A percentile compares a stretch with the other conserved stretches of the same genome.
Conservation (phyloP, 2,888 invertebrate genomes). For the Phrixothrix hirtus region DNA sequence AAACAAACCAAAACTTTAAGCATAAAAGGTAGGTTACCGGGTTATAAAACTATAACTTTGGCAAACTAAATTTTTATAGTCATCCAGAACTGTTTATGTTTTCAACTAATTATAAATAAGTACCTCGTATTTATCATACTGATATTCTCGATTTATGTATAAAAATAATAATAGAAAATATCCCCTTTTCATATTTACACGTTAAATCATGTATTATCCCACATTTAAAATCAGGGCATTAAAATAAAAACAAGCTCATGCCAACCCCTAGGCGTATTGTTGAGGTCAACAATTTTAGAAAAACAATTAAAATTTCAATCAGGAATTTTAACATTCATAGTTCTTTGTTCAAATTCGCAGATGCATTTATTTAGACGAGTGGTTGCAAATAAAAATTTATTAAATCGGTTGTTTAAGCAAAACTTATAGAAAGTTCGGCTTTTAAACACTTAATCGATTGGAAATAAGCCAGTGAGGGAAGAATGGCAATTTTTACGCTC, state of each 20-base stretch:
- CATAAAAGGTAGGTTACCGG: no score
- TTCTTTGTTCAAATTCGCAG: constrained; percentile 18
- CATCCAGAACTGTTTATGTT: no score
- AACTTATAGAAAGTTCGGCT: constrained; percentile 17
- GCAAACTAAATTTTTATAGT: no score
- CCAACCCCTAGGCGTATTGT: constrained; percentile 51
- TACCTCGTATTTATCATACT: no score
- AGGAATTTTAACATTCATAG: constrained; percentile 9
- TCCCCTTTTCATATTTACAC: no score
- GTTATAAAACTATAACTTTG: no score
- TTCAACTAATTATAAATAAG: no score
- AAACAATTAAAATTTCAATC: constrained; percentile 14
- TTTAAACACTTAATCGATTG: constrained; percentile 26
- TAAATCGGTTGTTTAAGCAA: constrained; percentile 24
- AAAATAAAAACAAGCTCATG: constrained; percentile 11
- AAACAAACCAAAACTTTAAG: no score
- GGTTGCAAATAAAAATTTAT: constrained; percentile 25
- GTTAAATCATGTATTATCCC: no score
- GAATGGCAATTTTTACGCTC: constrained; percentile 27
- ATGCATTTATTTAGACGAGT: constrained; percentile 22
- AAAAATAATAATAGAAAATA: no score
- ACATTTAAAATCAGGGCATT: not conserved
- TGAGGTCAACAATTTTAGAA: constrained; percentile 41
- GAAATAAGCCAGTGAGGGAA: constrained; percentile 20
- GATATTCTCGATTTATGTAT: no score